Evolutionary conservation across 2,113 vertebrate species (phyloP), one percentile per base, ranked within the genome.

Genomic region (Sinocyclocheilus maitianheensis): DNA sequence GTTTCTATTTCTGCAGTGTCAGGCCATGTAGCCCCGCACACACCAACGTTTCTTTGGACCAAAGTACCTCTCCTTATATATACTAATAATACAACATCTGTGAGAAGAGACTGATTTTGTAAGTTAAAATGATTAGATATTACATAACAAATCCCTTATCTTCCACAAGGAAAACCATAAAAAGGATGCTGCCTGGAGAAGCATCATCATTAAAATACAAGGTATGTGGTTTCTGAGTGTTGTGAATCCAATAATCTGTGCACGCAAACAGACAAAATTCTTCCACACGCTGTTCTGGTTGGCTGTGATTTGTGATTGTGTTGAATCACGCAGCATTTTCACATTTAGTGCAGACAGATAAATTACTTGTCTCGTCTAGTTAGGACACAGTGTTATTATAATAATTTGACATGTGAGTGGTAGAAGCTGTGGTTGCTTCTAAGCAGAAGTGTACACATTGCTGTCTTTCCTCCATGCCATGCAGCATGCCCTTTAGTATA

Each of bases 401-500:
- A 76, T 26, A 13, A 48, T 76, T 76, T 76, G 74, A 51, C n/a
- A n/a, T 9, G n/a, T 9, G 43, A 26, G n/a, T 1, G 40, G 40
- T 75, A 3, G 72, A 24, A 48, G 34, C 18, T 22, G 67, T 37
- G 69, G 34, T 72, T 72, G 34, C 37, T 12, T 76, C 22, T 51
- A 14, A 76, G 43, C 43, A 76, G 72, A 76, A 76, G 43, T 76
- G 72, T 14, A 26, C n/a, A 48, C 43, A 76, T 76, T 4, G 1
- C 37, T 72, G 69, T 74, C 88, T 85, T 91, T 91, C 88, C 30
- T 34, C 30, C 30, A 34, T 34, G 30, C 30, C 30, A 34, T 34
- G 30, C 30, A 34, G 30, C 30, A 34, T 34, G 30, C 30, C 76
- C 74, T 76, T 76, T 76, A 48, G 43, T 91, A 87, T 26, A 69